Base-by-base conservation (phyloP, 2,888 invertebrate genomes). In the Furcula furcula region DNA sequence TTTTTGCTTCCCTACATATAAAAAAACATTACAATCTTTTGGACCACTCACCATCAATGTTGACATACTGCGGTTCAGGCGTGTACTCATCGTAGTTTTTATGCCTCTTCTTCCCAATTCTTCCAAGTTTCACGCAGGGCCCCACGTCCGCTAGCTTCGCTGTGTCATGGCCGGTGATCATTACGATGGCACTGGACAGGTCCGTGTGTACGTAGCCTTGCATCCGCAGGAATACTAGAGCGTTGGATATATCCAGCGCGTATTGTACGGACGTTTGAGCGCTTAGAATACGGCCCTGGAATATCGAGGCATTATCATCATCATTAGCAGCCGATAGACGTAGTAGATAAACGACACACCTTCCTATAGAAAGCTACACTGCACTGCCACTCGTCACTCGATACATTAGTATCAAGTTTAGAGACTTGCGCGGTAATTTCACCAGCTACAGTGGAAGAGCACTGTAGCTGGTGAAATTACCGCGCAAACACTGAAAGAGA, bases 201-300 rank as follows among this genome's bases (percentile, higher is more conserved):
- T 75, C 83, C 0, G 88, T 82, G 67, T 90, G 90, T 1, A 90
- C 48, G 55, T 73, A 85, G 7, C 85, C 85, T 51, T 84, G 87
- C 82, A 87, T 88, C 12, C 79, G 72, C 2, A 90, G 69, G 65
- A 89, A 90, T 1, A 79, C 72, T 7, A 86, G 61, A 0, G 90
- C 90, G 43, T 78, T 82, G 3, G 85, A 76, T 13, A 90, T 70
- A 61, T 90, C 90, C 10, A 82, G 49, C 0, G 80, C 66, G 46
- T 88, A 88, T 38, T 77, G 76, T 18, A 88, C 78, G 2, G 87
- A 63, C 0, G 80, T 78, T 41, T 86, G 86, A 0, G 67, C 81
- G 39, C 77, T 79, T 4, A 89, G 53, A 20, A 84, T 76, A 12
- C 81, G 76, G 35, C 81, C 80, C 85, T 86, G 69, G 16, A 58